Evolutionary conservation across 2,888 invertebrate species (phyloP).

Genomic region (Pachliopta kotzebuea): DNA sequence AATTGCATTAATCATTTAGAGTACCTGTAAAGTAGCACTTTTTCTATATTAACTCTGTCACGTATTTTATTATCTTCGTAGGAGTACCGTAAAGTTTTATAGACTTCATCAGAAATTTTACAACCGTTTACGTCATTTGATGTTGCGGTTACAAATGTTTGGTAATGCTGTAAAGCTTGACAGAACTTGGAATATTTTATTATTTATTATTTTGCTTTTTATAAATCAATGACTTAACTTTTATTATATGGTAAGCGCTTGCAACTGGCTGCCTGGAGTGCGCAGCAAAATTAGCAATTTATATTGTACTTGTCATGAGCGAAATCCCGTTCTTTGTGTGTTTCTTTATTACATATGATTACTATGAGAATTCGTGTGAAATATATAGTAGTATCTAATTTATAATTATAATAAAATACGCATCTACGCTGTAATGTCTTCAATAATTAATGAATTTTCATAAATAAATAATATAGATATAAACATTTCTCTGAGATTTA

Average conservation of each 20-base stretch:
- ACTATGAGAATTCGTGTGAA: conserved; percentile 7
- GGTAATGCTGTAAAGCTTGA: neutral
- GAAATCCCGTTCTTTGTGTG: neutral
- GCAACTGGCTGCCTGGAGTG: neutral
- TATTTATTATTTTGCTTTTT: neutral
- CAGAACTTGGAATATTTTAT: neutral
- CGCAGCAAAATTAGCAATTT: neutral
- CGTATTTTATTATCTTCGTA: neutral
- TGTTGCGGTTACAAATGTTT: neutral
- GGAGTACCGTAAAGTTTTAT: neutral
- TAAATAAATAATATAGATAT: conserved; percentile 29
- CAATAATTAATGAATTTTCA: conserved; percentile 19
- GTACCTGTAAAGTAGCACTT: too few species aligned
- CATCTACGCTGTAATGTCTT: conserved; percentile 25
- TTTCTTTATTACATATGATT: conserved; percentile 10
- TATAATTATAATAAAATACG: conserved; percentile 18
- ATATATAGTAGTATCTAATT: conserved; percentile 7
- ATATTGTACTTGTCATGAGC: neutral
- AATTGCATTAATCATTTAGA: too few species aligned
- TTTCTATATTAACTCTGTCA: conserved; percentile 1
- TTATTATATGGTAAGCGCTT: neutral
- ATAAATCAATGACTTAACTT: neutral
- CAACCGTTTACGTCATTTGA: neutral
- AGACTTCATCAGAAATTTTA: neutral
- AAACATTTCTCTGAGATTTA: conserved; percentile 17